Conservation (phyloP, 2,113 vertebrate genomes). For the Protobothrops mucrosquamatus region DNA sequence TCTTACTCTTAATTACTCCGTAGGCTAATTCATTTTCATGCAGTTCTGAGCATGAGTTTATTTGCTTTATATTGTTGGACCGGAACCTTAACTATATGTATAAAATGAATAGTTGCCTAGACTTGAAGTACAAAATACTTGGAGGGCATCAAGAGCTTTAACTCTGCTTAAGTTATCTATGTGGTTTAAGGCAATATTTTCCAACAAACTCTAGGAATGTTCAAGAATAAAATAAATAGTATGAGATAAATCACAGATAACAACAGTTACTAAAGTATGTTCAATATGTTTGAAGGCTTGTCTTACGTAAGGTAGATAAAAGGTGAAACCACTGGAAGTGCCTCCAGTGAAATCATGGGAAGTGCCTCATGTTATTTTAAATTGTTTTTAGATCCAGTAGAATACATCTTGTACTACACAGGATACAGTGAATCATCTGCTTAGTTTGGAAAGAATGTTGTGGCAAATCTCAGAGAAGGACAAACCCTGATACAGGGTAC, state of each 20-base stretch:
- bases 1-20: neutral
- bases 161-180: neutral
- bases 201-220: neutral
- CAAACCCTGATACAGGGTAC: neutral
- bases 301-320: neutral
- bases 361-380: neutral
- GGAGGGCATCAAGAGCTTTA: neutral
- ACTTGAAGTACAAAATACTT: neutral
- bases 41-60: neutral
- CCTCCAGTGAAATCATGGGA: neutral
- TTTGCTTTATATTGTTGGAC: neutral
- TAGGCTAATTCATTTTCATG: neutral
- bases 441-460: neutral
- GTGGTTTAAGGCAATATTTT: neutral
- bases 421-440: neutral
- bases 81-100: neutral
- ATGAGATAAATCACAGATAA: neutral
- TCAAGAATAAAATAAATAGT: neutral
- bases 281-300: neutral
- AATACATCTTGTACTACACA: neutral
- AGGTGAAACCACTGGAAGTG: neutral
- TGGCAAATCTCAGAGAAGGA: neutral
- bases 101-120: neutral
- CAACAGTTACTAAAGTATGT: neutral
- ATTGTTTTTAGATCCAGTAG: neutral